Percentiles rank a stretch among this genome's conserved stretches.
Conservation (phyloP, 2,888 invertebrate species). For the Ophion costatus region DNA sequence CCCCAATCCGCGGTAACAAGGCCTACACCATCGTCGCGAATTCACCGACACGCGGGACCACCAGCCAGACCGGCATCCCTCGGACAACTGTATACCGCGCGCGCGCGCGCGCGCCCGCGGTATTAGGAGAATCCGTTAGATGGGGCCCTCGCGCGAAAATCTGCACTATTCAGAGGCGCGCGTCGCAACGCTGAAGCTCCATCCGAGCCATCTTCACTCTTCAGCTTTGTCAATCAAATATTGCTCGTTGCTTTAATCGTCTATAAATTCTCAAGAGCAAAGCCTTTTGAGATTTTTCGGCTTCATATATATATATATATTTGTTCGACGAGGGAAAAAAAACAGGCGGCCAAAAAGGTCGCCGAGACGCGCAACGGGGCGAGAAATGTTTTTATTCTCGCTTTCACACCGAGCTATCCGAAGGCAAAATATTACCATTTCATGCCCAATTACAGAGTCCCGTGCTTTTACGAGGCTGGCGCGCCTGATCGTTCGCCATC, state of each 20-base stretch:
- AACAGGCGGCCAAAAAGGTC: no score
- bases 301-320: no score
- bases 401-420: background rate
- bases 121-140: constrained; percentile 34
- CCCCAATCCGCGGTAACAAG: constrained; percentile 81
- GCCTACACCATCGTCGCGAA: constrained; percentile 79
- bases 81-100: background rate
- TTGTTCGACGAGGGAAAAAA: no score
- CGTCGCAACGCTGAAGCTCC: background rate
- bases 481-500: constrained; percentile 1
- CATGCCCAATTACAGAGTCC: constrained; percentile 80
- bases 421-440: constrained; percentile 76
- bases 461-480: constrained; percentile 66
- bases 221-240: background rate
- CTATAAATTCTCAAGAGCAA: background rate
- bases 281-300: background rate
- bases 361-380: no score
- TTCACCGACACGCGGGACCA: constrained; percentile 35
- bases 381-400: constrained; percentile 14
- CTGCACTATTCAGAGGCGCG: no score
- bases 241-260: background rate
- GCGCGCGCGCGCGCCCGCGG: no score
- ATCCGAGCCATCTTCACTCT: background rate
- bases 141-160: constrained; percentile 12
- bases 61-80: background rate